A percentile compares a stretch with the other conserved stretches of the same genome.
Evolutionary conservation across 2,113 vertebrate species (phyloP).

Genomic region (Trachemys scripta): DNA sequence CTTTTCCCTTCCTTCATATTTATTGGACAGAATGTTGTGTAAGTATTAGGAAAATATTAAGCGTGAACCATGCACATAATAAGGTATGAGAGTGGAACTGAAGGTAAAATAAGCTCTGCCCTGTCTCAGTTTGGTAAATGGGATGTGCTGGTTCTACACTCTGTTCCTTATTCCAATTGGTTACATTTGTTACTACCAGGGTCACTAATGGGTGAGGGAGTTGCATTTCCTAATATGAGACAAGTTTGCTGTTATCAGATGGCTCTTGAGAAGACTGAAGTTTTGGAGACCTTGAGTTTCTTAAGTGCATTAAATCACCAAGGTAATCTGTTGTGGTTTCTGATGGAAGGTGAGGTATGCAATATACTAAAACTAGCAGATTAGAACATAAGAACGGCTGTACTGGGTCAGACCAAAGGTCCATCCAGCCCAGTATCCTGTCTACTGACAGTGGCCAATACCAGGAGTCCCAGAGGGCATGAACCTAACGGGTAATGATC

Average conservation of each 20-base stretch:
- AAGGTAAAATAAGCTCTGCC: neutral
- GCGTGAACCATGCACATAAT: neutral
- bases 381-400: neutral
- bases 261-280: neutral
- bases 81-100: neutral
- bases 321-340: neutral
- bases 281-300: neutral
- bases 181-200: neutral
- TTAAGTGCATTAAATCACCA: neutral
- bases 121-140: neutral
- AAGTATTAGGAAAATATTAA: slow-evolving; percentile 75
- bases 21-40: slow-evolving; percentile 99
- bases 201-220: neutral
- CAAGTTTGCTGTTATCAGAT: neutral
- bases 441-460: no score
- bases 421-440: no score
- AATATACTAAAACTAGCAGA: neutral
- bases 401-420: no score
- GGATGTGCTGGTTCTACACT: neutral
- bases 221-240: neutral
- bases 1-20: slow-evolving; percentile 98
- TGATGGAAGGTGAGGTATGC: neutral
- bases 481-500: no score
- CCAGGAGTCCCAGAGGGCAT: no score
- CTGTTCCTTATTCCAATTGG: neutral